Conservation (phyloP, 1,140 invertebrate genomes). For the Tyrophagus putrescentiae region DNA sequence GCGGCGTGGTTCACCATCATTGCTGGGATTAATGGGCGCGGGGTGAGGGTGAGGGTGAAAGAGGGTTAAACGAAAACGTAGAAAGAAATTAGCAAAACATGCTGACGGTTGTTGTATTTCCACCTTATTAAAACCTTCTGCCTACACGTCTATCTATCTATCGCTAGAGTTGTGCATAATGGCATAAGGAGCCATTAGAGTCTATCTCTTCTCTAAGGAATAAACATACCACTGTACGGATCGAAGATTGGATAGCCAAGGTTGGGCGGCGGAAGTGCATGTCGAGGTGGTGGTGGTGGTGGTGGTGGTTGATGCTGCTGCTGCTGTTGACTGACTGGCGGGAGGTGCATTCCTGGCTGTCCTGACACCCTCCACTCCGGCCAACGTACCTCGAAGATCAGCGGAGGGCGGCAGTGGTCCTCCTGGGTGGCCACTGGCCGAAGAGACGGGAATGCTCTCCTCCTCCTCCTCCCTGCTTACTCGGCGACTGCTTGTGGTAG, state of each 20-base stretch:
- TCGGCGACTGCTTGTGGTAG: background rate
- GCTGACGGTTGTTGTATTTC: no score
- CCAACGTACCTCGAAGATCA: conserved; percentile 33
- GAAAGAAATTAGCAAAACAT: background rate
- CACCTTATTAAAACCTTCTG: no score
- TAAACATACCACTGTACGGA: conserved; percentile 64
- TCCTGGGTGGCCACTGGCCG: background rate
- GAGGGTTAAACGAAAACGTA: background rate
- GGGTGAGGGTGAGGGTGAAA: background rate
- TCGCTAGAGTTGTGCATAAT: no score
- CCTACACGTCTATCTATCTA: no score
- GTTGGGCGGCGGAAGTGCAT: conserved; percentile 83
- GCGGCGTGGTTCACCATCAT: conserved; percentile 18
- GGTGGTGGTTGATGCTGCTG: conserved; percentile 56
- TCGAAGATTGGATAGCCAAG: conserved; percentile 76
- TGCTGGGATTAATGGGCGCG: background rate
- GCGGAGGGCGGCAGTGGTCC: conserved; percentile 27
- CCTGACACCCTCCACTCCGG: background rate
- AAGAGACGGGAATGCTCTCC: background rate
- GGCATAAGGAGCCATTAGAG: no score
- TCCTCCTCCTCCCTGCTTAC: no score
- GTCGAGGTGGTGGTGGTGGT: conserved; percentile 80
- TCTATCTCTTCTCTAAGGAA: no score
- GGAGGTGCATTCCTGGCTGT: conserved; percentile 23
- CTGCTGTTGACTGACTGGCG: background rate